Conservation (phyloP, 2,888 invertebrate species). For the Sisyra nigra region DNA sequence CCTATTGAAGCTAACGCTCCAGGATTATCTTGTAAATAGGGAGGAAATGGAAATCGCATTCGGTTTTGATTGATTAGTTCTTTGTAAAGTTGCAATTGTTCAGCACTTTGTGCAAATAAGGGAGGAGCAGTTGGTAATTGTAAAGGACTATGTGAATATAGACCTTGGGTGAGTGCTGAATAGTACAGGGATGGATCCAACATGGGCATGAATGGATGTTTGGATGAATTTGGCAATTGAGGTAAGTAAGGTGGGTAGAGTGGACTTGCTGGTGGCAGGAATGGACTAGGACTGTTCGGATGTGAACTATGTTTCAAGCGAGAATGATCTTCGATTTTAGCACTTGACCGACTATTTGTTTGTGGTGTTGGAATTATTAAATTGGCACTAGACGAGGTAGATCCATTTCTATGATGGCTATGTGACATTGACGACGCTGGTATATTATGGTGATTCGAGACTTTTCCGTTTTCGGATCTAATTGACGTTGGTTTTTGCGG, state of each 20-base stretch:
- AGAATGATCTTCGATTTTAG: slow-evolving; percentile 1
- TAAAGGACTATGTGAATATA: slow-evolving; percentile 23
- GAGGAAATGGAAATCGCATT: slow-evolving; percentile 20
- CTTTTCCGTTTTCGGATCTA: slow-evolving; percentile 21
- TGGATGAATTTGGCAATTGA: slow-evolving; percentile 9
- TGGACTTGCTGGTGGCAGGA: slow-evolving; percentile 19
- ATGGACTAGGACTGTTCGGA: slow-evolving; percentile 19
- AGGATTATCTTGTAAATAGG: slow-evolving; percentile 19
- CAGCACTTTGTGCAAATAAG: slow-evolving; percentile 28
- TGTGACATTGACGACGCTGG: slow-evolving; percentile 1
- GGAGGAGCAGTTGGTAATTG: slow-evolving; percentile 20
- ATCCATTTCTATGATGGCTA: slow-evolving; percentile 11
- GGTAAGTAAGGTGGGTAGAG: slow-evolving; percentile 19
- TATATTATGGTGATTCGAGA: slow-evolving; percentile 12
- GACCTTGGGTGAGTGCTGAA: slow-evolving; percentile 26
- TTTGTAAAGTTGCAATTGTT: slow-evolving; percentile 34
- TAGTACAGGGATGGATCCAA: slow-evolving; percentile 30
- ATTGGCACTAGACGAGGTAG: slow-evolving; percentile 8
- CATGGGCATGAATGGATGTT: slow-evolving; percentile 25
- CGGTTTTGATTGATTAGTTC: slow-evolving; percentile 29
- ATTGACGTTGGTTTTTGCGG: slow-evolving; percentile 26
- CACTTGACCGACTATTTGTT: not conserved
- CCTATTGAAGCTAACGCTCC: slow-evolving; percentile 26
- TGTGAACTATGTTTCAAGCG: slow-evolving; percentile 3
- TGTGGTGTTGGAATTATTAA: slow-evolving; percentile 10